Percentiles rank a stretch among this genome's conserved stretches.
Evolutionary conservation across 2,113 vertebrate genomes (phyloP).

Genomic region (Catharus bicknelli): DNA sequence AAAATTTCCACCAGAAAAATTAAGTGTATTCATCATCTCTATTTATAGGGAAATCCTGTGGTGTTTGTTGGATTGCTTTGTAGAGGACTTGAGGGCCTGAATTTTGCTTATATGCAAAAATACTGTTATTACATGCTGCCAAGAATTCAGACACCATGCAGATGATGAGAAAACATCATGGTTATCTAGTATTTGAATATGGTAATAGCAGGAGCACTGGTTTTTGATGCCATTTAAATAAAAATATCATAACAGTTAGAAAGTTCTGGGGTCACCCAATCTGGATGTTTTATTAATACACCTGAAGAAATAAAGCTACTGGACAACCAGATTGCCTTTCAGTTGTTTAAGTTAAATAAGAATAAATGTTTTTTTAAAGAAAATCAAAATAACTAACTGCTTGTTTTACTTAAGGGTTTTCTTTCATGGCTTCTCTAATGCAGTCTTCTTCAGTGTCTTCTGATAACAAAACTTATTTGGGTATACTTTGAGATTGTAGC

Average conservation of each 20-base stretch:
- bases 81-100: neutral
- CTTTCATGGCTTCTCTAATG: neutral
- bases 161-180: neutral
- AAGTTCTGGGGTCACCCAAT: neutral
- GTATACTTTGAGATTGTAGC: neutral
- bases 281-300: neutral
- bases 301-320: neutral
- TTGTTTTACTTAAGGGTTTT: neutral
- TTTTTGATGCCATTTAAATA: neutral
- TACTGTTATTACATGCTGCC: neutral
- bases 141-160: neutral
- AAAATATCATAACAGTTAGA: neutral
- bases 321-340: neutral
- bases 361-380: neutral
- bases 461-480: neutral
- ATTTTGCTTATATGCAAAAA: neutral
- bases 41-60: neutral
- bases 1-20: neutral
- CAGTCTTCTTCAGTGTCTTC: neutral
- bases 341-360: neutral
- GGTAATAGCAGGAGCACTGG: neutral
- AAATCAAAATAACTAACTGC: neutral
- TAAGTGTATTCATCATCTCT: neutral
- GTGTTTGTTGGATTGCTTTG: neutral
- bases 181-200: neutral